These are phyloP conservation scores for Andrena dorsata DNA, from an alignment of 2,888 invertebrate genomes.

Conservation along the genomic window DNA sequence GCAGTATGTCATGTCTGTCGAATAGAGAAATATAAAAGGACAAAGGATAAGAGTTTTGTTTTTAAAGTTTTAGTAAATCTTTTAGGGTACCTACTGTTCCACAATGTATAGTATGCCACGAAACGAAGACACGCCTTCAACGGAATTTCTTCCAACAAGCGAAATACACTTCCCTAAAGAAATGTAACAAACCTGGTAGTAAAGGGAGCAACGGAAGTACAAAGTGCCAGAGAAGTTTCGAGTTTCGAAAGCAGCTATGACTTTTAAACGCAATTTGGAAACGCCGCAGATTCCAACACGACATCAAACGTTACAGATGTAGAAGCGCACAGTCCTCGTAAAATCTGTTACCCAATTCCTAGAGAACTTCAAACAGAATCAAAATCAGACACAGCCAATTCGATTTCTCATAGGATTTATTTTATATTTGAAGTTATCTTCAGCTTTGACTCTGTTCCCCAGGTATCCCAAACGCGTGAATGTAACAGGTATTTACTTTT, in stretches of 20 bases:
- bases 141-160: neutral
- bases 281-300: neutral
- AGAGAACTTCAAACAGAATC: neutral
- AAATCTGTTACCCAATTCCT: neutral
- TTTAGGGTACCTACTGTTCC: neutral
- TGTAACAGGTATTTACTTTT: too few relatives aligned
- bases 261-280: constrained; percentile 28
- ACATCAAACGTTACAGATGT: neutral
- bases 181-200: constrained; percentile 5
- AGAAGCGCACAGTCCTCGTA: neutral
- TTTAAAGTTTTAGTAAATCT: neutral
- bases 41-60: too few relatives aligned
- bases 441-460: too few relatives aligned
- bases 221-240: constrained; percentile 1
- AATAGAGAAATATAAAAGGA: neutral
- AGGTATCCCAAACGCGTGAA: too few relatives aligned
- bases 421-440: too few relatives aligned
- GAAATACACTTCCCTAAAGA: constrained; percentile 1
- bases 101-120: neutral
- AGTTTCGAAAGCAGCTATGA: neutral
- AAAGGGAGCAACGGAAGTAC: constrained; percentile 5
- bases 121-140: neutral
- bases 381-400: neutral
- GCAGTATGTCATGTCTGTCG: neutral
- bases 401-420: too few relatives aligned